Conservation (phyloP, 2,797 vertebrate species). For the Schizothorax lantsangensis region DNA sequence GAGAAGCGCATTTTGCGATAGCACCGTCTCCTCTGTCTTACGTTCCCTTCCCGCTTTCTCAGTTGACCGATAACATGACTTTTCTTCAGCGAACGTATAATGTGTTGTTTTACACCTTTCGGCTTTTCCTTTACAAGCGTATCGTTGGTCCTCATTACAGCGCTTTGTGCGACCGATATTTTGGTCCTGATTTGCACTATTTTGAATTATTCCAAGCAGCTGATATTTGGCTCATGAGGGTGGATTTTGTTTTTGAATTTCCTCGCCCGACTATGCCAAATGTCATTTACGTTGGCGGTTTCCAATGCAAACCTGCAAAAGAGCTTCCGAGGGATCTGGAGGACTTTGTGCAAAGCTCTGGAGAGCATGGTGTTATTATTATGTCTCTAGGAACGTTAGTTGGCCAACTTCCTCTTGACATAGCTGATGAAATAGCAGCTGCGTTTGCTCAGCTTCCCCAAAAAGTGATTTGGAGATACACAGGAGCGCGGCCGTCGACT, state of each 20-base stretch:
- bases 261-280: constrained; percentile 83
- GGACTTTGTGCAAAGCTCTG: constrained; percentile 76
- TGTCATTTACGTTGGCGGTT: constrained; percentile 79
- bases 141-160: constrained; percentile 56
- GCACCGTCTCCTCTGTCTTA: constrained; percentile 63
- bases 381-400: constrained; percentile 79
- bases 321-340: constrained; percentile 73
- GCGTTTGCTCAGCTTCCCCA: constrained; percentile 76
- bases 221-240: constrained; percentile 80
- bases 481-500: constrained; percentile 67
- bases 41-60: constrained; percentile 57
- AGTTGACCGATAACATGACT: constrained; percentile 55
- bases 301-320: constrained; percentile 78
- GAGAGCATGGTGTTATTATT: constrained; percentile 77
- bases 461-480: constrained; percentile 79
- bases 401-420: constrained; percentile 66
- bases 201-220: constrained; percentile 71
- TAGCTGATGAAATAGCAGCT: constrained; percentile 72
- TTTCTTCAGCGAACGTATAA: constrained; percentile 62
- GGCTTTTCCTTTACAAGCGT: constrained; percentile 54
- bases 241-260: constrained; percentile 81
- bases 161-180: constrained; percentile 58
- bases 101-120: constrained; percentile 46
- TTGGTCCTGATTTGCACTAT: constrained; percentile 67
- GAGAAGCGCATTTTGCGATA: constrained; percentile 67